Evolutionary conservation across 2,113 vertebrate genomes (phyloP), one percentile per base, ranked within the genome.

Genomic region (Oryzias curvinotus): DNA sequence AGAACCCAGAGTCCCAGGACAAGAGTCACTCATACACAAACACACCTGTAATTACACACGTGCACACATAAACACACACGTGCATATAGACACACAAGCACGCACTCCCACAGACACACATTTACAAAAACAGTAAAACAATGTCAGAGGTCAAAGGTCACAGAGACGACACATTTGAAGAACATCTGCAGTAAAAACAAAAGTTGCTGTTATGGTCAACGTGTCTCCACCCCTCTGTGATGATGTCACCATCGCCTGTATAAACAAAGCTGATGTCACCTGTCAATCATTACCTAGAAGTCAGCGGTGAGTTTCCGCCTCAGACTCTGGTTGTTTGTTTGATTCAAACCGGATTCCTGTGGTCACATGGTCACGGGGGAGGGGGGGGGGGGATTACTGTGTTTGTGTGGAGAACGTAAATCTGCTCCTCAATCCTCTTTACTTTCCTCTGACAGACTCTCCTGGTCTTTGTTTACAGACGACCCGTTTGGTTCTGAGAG

Each of bases 381-480:
- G 14, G 26, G 60, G 30, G 30, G 30, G 43, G 25, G 19, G 18
- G 41, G 54, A 57, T 57, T 57, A 44, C 14, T 17, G 56, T 57
- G 47, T 67, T 46, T 49, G 45, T 49, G 58, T 23, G n/a, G 6
- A 16, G 57, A 18, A 41, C 13, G 45, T 55, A 62, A 69, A 55
- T 54, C 67, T 36, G 30, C 30, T 49, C 21, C 21, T 69, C 13
- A 13, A 50, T 64, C 62, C 52, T 54, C 62, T 64, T 61, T 48
- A 41, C 14, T 59, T 28, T 53, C 58, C 36, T 56, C 30, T 50
- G 52, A 13, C 7, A 15, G n/a, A 56, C 44, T 36, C 59, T 30
- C 19, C 45, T 50, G 36, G 12, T 36, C 60, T 64, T 46, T 52
- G 61, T 63, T 53, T 28, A 16, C 56, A 14, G 21, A 5, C 14